Percentiles rank a stretch among this genome's conserved stretches.
These are phyloP conservation scores for Pituophis catenifer DNA, from an alignment of 2,113 vertebrate species.

Conservation along the genomic window DNA sequence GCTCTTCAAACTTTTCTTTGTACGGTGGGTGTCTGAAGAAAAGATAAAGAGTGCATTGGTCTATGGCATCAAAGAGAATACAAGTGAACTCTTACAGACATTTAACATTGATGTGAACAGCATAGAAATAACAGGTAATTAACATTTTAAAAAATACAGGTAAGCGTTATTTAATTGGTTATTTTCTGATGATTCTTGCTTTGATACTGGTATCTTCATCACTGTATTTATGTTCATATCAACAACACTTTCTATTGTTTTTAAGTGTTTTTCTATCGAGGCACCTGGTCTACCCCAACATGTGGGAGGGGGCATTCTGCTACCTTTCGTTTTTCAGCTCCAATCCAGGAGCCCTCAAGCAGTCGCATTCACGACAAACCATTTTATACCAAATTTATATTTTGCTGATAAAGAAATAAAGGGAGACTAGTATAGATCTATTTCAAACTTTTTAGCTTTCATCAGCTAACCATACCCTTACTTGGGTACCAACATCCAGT, in stretches of 20 bases:
- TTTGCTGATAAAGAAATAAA: too few relatives aligned
- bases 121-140: constrained; percentile 72
- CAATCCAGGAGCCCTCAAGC: too few relatives aligned
- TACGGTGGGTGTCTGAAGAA: constrained; percentile 46
- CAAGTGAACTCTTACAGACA: constrained; percentile 49
- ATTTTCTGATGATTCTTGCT: not conserved
- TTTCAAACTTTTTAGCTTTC: too few relatives aligned
- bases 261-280: too few relatives aligned
- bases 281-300: too few relatives aligned
- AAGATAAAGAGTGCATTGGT: constrained; percentile 65
- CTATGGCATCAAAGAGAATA: constrained; percentile 59
- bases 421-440: too few relatives aligned
- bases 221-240: not conserved
- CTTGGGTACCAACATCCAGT: not conserved
- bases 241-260: not conserved
- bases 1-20: constrained; percentile 67
- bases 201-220: not conserved
- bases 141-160: constrained; percentile 44
- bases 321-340: too few relatives aligned
- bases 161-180: constrained; percentile 19
- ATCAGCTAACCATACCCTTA: too few relatives aligned
- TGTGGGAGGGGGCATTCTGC: too few relatives aligned
- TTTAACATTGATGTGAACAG: constrained; percentile 71
- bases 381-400: too few relatives aligned
- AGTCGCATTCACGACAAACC: too few relatives aligned